A percentile compares a stretch with the other conserved stretches of the same genome.
Evolutionary conservation across 2,113 vertebrate genomes (phyloP).

Genomic region (Blennius ocellaris): DNA sequence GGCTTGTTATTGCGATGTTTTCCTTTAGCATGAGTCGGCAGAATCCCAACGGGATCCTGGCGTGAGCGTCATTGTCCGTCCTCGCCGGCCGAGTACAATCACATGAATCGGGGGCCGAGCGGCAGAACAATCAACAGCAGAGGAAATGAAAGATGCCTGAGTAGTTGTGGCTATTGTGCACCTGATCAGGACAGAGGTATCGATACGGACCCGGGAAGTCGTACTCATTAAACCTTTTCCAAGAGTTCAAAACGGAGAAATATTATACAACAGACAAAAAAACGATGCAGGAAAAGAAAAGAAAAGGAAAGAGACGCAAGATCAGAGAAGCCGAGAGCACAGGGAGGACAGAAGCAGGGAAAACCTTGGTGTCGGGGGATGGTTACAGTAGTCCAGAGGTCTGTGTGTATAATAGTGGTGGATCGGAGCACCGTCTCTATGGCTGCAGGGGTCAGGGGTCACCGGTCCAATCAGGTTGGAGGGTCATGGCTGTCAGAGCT

Average conservation of each 20-base stretch:
- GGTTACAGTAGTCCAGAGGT: constrained; percentile 74
- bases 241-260: constrained; percentile 58
- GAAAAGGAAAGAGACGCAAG: constrained; percentile 30
- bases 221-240: constrained; percentile 49
- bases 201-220: constrained; percentile 59
- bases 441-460: constrained; percentile 67
- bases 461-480: constrained; percentile 70
- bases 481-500: constrained; percentile 78
- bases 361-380: constrained; percentile 47
- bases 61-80: constrained; percentile 48
- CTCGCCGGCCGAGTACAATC: constrained; percentile 71
- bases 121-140: constrained; percentile 77
- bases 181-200: constrained; percentile 77
- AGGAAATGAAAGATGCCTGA: constrained; percentile 77
- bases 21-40: constrained; percentile 34
- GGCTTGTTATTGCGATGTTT: constrained; percentile 63
- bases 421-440: constrained; percentile 75
- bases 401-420: constrained; percentile 69
- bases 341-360: constrained; percentile 47
- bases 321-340: constrained; percentile 28
- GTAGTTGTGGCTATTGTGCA: constrained; percentile 75
- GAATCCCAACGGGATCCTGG: constrained; percentile 14
- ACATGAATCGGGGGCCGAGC: constrained; percentile 63
- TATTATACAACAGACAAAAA: constrained; percentile 45
- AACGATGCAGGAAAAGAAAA: constrained; percentile 35